Base-by-base conservation (phyloP, 2,113 vertebrate genomes). In the Gobius niger region DNA sequence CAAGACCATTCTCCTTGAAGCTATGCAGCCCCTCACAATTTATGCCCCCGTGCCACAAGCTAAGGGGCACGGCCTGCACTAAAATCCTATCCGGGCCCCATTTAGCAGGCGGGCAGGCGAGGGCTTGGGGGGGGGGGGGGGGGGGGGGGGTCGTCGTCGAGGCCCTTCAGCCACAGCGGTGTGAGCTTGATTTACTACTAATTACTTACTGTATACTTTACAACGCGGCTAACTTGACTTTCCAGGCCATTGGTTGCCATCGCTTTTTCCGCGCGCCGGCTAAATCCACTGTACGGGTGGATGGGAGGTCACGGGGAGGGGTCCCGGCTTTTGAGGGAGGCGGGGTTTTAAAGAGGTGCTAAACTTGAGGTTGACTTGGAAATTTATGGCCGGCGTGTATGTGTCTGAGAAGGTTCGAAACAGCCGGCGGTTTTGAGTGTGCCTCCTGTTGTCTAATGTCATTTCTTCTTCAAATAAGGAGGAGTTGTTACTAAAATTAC, bases 31-130 rank as follows among this genome's bases (percentile, higher is more conserved):
- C 80, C 81, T 70, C 54, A 85, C 73, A 82, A 89, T 90, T 89
- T 85, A 90, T 90, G 84, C 87, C 70, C 75, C 54, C 34, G 82
- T 86, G 88, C 88, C 87, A 85, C 88, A 87, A 84, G 85, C 81
- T 54, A 24, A n/a, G 77, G 87, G 88, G 83, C 85, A 81, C 82
- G 87, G 82, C 86, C 85, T 67, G 80, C 81, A 89, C 89, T 90
- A 90, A 90, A 90, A 84, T 42, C 82, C 82, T 72, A 76, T 77
- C 78, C 78, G 71, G 62, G 84, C 84, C 80, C 84, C 81, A 84
- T 88, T 88, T 87, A 90, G 81, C 83, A 81, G 77, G 82, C 68
- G 75, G 81, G 73, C 79, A n/a, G 24, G 24, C 24, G 24, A 34
- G 24, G 24, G 24, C 24, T 34, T 34, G 24, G 3, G 24, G 24